A percentile compares a stretch with the other conserved stretches of the same genome.
Conservation (phyloP, 2,888 invertebrate genomes). For the Stenolophus ochropezus region DNA sequence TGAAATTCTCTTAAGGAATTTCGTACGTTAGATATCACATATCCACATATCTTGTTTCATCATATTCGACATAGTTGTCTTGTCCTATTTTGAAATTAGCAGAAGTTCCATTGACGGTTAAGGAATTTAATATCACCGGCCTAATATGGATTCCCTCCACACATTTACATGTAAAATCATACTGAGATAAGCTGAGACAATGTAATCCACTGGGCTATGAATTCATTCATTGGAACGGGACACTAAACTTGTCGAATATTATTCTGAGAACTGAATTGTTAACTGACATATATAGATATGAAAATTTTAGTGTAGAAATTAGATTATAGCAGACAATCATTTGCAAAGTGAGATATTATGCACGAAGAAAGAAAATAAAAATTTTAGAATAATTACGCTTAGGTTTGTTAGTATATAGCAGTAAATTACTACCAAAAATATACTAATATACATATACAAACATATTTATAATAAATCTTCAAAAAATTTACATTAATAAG, state of each 20-base stretch:
- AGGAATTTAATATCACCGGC: conserved; percentile 9
- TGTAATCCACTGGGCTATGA: conserved; percentile 8
- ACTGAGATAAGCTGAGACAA: background rate
- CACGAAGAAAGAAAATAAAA: too few relatives aligned
- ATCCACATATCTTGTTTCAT: background rate
- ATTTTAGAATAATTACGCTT: too few relatives aligned
- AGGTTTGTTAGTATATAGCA: too few relatives aligned
- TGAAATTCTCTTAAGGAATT: too few relatives aligned
- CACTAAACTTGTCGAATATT: conserved; percentile 3
- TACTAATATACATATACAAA: too few relatives aligned
- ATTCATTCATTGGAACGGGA: background rate
- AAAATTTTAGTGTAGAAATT: too few relatives aligned
- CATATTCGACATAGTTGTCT: background rate
- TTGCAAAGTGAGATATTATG: too few relatives aligned
- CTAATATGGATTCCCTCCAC: background rate
- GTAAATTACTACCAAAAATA: too few relatives aligned
- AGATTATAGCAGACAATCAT: too few relatives aligned
- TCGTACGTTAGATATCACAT: background rate
- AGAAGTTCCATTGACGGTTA: background rate
- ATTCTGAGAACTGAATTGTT: background rate
- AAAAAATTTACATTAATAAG: too few relatives aligned
- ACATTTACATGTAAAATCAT: background rate
- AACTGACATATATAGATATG: background rate
- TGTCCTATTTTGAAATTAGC: background rate
- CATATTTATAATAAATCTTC: too few relatives aligned